Evolutionary conservation across 2,888 invertebrate genomes (phyloP), one percentile per base, ranked within the genome.

Genomic region (Mechanitis messenoides): DNA sequence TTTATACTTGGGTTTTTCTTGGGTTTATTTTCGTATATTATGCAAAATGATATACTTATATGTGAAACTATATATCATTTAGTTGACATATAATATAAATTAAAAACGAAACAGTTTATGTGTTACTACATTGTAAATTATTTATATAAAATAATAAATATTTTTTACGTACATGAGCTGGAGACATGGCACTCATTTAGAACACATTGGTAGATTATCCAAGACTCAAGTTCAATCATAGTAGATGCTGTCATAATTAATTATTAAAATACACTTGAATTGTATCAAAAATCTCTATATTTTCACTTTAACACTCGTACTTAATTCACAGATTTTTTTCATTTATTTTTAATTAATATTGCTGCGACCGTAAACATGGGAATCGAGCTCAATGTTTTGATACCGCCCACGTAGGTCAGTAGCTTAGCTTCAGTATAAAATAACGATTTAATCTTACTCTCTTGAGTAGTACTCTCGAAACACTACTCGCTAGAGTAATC

Each of bases 201-300:
- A 71, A 93, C 92, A 83, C 92, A 93, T 74, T 93, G 93, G 83
- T 93, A 93, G 80, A 93, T 92, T 73, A 93, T 87, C 93, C 93
- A 93, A 79, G 93, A 92, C 79, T 93, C 93, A 79, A 93, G 78
- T 80, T 93, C 93, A 71, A 93, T 91, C 85, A 93, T 91, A 47
- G 93, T 88, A 72, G 90, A 88, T 72, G 90, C 90, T 74, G 90
- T 90, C 90, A 90, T 90, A 76, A 77, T 85, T 71, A 68, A 68
- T 70, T 55, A 64, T 55, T 59, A 67, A 58, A 53, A 56, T 58
- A 58, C 66, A 66, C 80, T 79, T 75, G 74, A 76, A 74, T 74
- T 72, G 72, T 73, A 72, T 67, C 69, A 72, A 72, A 72, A 66
- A 73, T 69, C 20, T 56, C 64, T 69, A 68, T 64, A 55, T 71